Base-by-base conservation (phyloP, 92 coral and sea anemone species). In the Porites cylindrica region DNA sequence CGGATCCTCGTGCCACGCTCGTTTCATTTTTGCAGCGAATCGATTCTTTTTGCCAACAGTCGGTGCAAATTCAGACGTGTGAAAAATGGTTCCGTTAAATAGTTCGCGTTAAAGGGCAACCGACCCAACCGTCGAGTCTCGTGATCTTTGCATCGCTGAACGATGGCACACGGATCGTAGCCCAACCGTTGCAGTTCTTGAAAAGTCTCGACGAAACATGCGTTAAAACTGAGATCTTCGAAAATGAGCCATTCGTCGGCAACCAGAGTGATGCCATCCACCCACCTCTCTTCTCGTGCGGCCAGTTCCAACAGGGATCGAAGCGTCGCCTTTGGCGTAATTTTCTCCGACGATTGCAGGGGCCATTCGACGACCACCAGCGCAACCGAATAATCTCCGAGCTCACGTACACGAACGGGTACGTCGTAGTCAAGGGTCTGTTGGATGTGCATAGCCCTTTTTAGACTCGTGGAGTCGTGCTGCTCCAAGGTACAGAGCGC, bases 321-420 rank as follows among this genome's bases (percentile, higher is more conserved):
- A 53, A 75, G 64, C 8, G 61, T 54, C 18, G 10, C 64, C 11
- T 11, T 2, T 0, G 23, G 61, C 4, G 7, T 21, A 8, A 43
- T 20, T 16, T 4, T 52, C 62, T 21, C 18, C 5, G n/a, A 13
- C 8, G 52, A 47, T 21, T 8, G 13, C 32, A 53, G 24, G 1
- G 66, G 79, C 79, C 79, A 75, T 52, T 75, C 79, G 8, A 75
- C 1, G 29, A 75, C 66, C 79, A 53, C 50, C 16, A 75, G n/a
- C 18, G 61, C 20, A 11, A 52, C 12, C 8, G 51, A 1, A 16
- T 75, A 75, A 12, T 75, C 65, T 12, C 79, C 21, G 2, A 75
- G 11, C 62, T n/a, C 62, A 6, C 79, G 65, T 11, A 1, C 1
- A 4, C 79, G 64, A 3, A 75, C 47, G 17, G 50, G 79, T 18